Base-by-base conservation (phyloP, 2,888 invertebrate species). In the Drosophila prolongata region DNA sequence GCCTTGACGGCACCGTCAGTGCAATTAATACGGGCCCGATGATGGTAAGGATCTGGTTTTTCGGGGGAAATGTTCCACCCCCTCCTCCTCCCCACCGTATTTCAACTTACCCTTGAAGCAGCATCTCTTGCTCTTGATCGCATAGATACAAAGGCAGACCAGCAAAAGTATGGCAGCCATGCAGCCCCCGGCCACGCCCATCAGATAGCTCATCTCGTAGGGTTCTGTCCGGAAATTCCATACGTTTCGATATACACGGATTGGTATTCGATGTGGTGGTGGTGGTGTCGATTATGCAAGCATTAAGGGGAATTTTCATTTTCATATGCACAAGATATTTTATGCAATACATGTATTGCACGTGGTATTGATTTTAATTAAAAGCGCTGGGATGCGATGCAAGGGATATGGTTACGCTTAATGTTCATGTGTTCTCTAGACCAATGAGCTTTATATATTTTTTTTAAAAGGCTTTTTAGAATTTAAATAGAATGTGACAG, bases 91-190 rank as follows among this genome's bases (percentile, higher is more conserved):
- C 13, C 27, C 24, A 4, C 24, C 24, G 24, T 24, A 10, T 37
- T 43, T 4, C 6, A 14, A 82, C 94, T 94, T 92, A 94, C 94
- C 93, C 88, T 94, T 94, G 89, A 94, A 94, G 89, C 94, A 94
- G 91, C 94, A 94, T 89, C 94, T 94, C 90, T 94, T 94, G 60
- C 94, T 92, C 73, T 94, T 93, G 65, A 94, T 92, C 61, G 94
- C 94, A 89, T 94, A 94, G 72, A 94, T 93, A 89, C 94, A 94
- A 59, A 93, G 93, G 61, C 94, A 94, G 64, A 94, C 92, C 70
- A 94, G 91, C 40, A 94, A 91, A 40, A 94, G 91, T 77, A 94
- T 93, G 60, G 93, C 93, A 19, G 94, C 93, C 76, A 94, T 90
- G 68, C 94, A 93, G 60, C 94, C 94, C 52, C 94, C 94, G 38